Evolutionary conservation across 2,888 invertebrate species (phyloP), one percentile per base, ranked within the genome.

Genomic region (Drosophila quinaria): DNA sequence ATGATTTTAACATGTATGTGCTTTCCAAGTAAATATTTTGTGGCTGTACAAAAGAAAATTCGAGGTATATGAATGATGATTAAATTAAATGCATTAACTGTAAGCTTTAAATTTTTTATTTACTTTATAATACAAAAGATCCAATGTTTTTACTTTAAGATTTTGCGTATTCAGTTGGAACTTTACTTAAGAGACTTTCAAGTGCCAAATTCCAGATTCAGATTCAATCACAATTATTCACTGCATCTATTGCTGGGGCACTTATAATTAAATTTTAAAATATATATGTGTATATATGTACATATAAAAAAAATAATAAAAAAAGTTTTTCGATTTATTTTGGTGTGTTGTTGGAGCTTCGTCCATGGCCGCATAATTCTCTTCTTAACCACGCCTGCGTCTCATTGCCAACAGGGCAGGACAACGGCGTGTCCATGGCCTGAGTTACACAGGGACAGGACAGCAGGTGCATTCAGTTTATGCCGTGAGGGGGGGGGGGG

Each of bases 291-390:
- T 55, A 13, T 22, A 37, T 35, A 58, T 58, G 8, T 15, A 37
- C 25, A 58, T 58, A 4, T 15, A 37, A 88, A 80, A 88, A 88
- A 88, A 82, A 80, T 88, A 86, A 88, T 82, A 63, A 88, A 88
- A 88, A 83, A 63, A 83, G 87, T 83, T 83, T 83, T 83, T 83
- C 83, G 83, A 83, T 83, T 83, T 83, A 83, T 88, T 88, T 77
- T 76, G 69, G 59, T 82, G 68, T 74, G 70, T 85, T 70, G 62
- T 70, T 61, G 52, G 60, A 65, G 70, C 31, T 22, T 25, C 64
- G 66, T 71, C 46, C 64, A 82, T 72, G 74, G 83, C 74, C 86
- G 72, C 77, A 83, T 88, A 86, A 88, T 88, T 83, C 89, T 88
- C 89, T 76, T 78, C 70, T 78, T 69, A 47, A 52, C 49, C 71